Base-by-base conservation (phyloP, 2,797 vertebrate genomes). In the Neosalanx taihuensis region DNA sequence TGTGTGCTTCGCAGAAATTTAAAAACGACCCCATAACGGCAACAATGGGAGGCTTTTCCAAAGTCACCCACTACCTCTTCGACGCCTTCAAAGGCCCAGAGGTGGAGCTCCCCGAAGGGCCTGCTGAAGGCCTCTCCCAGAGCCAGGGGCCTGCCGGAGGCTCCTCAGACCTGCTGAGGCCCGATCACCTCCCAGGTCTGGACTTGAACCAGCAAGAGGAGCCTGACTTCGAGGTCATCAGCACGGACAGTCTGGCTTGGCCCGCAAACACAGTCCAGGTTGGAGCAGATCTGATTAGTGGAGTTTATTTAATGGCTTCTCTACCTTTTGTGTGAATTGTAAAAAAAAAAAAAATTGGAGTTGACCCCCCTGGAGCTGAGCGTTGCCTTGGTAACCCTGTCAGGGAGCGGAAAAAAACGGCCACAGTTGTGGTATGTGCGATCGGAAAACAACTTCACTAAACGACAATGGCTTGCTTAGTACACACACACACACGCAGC, bases 181-280 rank as follows among this genome's bases (percentile, higher is more conserved):
- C 94, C 82, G 89, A 46, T 13, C 41, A 89, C 68, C 93, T 95
- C 81, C 91, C 93, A 64, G 93, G 91, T 7, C 84, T 94, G 72
- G 93, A 93, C 84, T 93, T 95, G 86, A 94, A 94, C 79, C 94
- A 94, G 53, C 93, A 94, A 79, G 93, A 94, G 72, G 94, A 95
- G 74, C 92, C 92, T 26, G 94, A 93, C 64, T 95, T 94, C 85
- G 94, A 95, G 92, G 93, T 94, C 73, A 93, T 95, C 85, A 94
- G 93, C 74, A 89, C 89, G 79, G 94, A 94, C 80, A 93, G 93
- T 56, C 15, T 46, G 41, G 41, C 9, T 46, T 46, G 10, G 41
- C 51, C 6, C 51, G 56, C 15, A 3, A 26, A 30, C 26, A 31
- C 2, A 53, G 31, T 15, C 7, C 23, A n/a, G 13, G 23, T 53